phyloP scores from a whole-genome alignment of 2,113 vertebrate genomes.

The Pycnonotus jocosus region DNA sequence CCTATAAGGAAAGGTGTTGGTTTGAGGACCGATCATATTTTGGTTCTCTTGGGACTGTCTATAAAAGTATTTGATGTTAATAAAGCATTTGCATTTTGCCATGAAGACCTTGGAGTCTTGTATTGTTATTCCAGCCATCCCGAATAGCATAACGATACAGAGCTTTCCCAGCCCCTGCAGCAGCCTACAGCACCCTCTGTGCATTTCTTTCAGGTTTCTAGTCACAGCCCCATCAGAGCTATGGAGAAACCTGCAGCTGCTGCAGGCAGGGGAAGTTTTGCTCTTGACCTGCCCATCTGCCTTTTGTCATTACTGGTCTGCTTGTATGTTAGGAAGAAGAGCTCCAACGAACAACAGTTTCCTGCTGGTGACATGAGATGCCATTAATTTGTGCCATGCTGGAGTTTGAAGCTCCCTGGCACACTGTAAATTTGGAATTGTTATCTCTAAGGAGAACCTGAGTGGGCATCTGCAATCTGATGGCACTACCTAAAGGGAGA shows the following conservation, averaged over 20 bases:
- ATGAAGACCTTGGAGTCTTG: too few relatives aligned
- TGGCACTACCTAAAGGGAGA: not conserved
- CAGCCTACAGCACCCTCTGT: not conserved
- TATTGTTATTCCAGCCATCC: too few relatives aligned
- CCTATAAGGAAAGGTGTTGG: too few relatives aligned
- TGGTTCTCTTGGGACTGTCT: too few relatives aligned
- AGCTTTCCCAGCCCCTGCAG: not conserved
- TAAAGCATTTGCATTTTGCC: too few relatives aligned
- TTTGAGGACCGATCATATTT: too few relatives aligned
- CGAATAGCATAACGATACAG: too few relatives aligned
- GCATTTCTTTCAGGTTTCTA: not conserved
- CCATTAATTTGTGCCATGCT: not conserved
- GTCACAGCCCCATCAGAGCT: not conserved
- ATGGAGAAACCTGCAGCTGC: not conserved
- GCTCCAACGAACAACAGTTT: not conserved
- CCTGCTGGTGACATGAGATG: not conserved
- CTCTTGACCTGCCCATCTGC: not conserved
- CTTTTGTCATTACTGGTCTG: not conserved
- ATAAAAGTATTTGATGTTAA: too few relatives aligned
- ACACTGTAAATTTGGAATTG: not conserved
- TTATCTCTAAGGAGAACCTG: not conserved
- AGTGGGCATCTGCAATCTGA: not conserved
- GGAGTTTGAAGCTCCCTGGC: not conserved
- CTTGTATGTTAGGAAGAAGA: not conserved
- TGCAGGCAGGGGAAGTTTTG: not conserved